phyloP scores from a whole-genome alignment of 2,113 vertebrate genomes.

The Seriola dumerili region DNA sequence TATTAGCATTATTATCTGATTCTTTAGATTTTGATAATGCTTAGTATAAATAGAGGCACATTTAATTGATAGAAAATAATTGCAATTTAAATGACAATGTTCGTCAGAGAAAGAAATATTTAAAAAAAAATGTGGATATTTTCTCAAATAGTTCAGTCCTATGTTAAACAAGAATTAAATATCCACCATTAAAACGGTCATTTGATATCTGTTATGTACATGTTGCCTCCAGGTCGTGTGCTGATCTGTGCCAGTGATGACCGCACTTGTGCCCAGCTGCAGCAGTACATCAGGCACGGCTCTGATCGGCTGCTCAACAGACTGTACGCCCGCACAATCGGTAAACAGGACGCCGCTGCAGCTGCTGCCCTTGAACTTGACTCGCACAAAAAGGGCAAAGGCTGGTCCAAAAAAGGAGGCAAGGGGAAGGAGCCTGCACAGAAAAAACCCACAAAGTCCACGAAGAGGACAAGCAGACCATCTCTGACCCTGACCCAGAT shows the following conservation, averaged over 20 bases:
- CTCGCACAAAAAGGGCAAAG: slow-evolving; percentile 73
- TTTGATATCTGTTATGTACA: neutral
- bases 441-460: slow-evolving; percentile 67
- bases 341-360: slow-evolving; percentile 84
- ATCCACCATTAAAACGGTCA: neutral
- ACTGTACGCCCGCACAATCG: slow-evolving; percentile 90
- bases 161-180: too few species aligned
- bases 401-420: slow-evolving; percentile 57
- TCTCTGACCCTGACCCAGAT: slow-evolving; percentile 90
- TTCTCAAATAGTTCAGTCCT: too few species aligned
- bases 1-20: too few species aligned
- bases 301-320: slow-evolving; percentile 88
- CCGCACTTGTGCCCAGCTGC: slow-evolving; percentile 94
- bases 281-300: slow-evolving; percentile 88
- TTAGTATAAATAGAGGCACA: too few species aligned
- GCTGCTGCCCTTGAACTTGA: slow-evolving; percentile 60
- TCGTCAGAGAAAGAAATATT: too few species aligned
- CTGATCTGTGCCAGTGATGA: slow-evolving; percentile 97
- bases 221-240: slow-evolving; percentile 86
- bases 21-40: too few species aligned
- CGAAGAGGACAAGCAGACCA: slow-evolving; percentile 78
- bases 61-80: too few species aligned
- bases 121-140: too few species aligned
- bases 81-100: too few species aligned
- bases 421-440: slow-evolving; percentile 81